Conservation (phyloP, 2,888 invertebrate species). For the Trachelus tabidus region DNA sequence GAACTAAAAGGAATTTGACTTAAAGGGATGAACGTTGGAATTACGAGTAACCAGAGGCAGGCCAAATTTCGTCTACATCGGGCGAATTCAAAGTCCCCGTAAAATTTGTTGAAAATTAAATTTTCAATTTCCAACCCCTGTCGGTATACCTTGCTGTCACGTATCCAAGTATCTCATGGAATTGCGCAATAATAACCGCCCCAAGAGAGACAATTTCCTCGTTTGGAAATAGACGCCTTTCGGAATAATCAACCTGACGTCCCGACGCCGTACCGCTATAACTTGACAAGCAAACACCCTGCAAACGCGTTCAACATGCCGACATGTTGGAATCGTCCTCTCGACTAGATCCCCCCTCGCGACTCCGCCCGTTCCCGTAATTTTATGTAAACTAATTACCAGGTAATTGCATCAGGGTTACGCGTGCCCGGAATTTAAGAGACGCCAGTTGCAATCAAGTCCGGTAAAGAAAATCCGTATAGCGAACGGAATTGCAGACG, state of each 20-base stretch:
- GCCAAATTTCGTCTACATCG: background rate
- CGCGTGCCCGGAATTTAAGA: constrained; percentile 39
- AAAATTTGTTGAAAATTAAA: background rate
- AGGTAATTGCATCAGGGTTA: constrained; percentile 46
- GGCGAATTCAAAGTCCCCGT: background rate
- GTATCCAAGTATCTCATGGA: background rate
- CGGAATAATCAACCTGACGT: background rate
- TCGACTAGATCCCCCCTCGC: background rate
- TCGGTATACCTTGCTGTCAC: background rate
- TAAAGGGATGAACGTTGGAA: background rate
- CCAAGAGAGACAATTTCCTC: too few species aligned
- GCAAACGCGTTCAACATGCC: background rate
- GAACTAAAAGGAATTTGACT: background rate
- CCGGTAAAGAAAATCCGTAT: constrained; percentile 32
- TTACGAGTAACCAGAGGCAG: background rate
- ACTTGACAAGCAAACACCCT: background rate
- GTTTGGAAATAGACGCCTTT: background rate
- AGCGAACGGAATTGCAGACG: constrained; percentile 40
- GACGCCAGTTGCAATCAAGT: constrained; percentile 40
- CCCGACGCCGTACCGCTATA: background rate
- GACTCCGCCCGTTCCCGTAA: constrained; percentile 26
- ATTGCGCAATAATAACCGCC: background rate
- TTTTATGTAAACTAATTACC: constrained; percentile 55
- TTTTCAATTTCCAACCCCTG: background rate
- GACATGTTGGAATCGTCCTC: constrained; percentile 11